Percentiles rank a stretch among this genome's conserved stretches.
Conservation (phyloP, 2,797 vertebrate genomes). For the Sebastolobus alascanus region DNA sequence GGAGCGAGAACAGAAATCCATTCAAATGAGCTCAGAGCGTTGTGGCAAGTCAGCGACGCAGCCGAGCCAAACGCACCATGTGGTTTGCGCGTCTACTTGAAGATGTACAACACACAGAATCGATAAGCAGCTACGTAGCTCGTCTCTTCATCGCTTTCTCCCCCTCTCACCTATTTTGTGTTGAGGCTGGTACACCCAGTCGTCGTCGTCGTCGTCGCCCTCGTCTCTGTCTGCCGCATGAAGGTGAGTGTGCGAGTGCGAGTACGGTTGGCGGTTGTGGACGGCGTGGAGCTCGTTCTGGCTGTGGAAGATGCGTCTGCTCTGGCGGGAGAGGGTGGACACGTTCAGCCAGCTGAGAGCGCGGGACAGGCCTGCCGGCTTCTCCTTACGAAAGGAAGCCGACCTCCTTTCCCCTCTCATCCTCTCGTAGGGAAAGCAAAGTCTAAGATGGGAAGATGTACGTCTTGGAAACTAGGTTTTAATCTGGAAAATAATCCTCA, state of each 20-base stretch:
- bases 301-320: constrained; percentile 93
- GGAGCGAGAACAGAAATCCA: constrained; percentile 46
- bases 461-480: background rate
- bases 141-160: background rate
- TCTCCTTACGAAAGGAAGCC: constrained; percentile 87
- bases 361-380: constrained; percentile 87
- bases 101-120: background rate
- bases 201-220: constrained; percentile 85
- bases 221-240: constrained; percentile 72
- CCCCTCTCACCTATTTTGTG: constrained; percentile 91
- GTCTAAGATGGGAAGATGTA: background rate
- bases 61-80: constrained; percentile 8
- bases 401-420: constrained; percentile 93
- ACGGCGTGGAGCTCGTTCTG: constrained; percentile 89
- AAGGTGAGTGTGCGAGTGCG: constrained; percentile 72
- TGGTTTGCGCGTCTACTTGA: background rate
- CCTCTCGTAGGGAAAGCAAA: constrained; percentile 50
- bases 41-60: constrained; percentile 22
- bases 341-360: constrained; percentile 96
- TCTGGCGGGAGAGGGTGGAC: constrained; percentile 92
- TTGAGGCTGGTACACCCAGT: constrained; percentile 91
- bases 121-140: background rate
- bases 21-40: constrained; percentile 28
- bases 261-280: constrained; percentile 61
- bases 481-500: constrained; percentile 26